Evolutionary conservation across 1,140 invertebrate genomes (phyloP), one percentile per base, ranked within the genome.

Genomic region (Cotesia vestalis): DNA sequence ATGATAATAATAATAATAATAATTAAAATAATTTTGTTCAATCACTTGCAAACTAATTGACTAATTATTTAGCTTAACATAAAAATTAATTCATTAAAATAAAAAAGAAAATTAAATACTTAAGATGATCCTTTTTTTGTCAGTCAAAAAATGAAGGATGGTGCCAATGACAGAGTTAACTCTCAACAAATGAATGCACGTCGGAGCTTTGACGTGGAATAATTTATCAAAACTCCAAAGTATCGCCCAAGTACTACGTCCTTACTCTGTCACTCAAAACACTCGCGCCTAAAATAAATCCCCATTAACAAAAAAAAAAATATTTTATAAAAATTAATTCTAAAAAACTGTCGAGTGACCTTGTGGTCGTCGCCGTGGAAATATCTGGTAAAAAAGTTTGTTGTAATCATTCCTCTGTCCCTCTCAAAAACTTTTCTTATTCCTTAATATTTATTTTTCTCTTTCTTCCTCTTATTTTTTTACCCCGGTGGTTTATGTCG

Each of bases 151-250:
- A 85, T 85, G 84, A 85, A 78, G 75, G 79, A 85, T 84, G 83
- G 62, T 79, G 79, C 74, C 83, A 81, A 83, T 81, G 83, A 84
- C 83, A 84, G 81, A 78, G 78, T 75, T 84, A 84, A 84, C 81
- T 80, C 77, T 73, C 71, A 84, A 83, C 82, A 84, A 85, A 85
- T 85, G 84, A 84, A 84, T 83, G 83, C 82, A 80, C 76, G 80
- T 75, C 73, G 70, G 81, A 77, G 79, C 77, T 83, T 81, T 84
- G 84, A 85, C 82, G 76, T 69, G 73, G 63, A 76, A 76, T 78
- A 81, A 84, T 85, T 85, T 85, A 81, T 85, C 84, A 85, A 78
- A 46, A 6, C 40, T 73, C 76, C 74, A 46, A 60, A 35, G 8
- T 40, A 38, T 9, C 34, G 11, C 61, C 11, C 62, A 64, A 64